Conservation (phyloP, 2,797 vertebrate species). For the Agapornis canus region DNA sequence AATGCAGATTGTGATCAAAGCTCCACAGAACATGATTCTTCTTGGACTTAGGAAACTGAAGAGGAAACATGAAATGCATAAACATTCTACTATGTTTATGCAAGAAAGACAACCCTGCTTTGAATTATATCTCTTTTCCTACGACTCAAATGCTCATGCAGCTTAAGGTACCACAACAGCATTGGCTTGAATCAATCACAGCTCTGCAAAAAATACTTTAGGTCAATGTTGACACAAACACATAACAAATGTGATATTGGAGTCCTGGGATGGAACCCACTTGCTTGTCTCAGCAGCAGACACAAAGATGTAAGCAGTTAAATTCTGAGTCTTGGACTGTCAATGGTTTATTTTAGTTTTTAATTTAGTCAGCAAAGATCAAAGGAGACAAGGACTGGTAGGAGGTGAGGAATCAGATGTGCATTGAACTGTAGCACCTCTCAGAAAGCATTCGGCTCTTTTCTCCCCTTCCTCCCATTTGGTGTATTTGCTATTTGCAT, state of each 20-base stretch:
- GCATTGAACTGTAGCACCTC: neutral
- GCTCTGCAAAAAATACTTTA: neutral
- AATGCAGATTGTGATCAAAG: neutral
- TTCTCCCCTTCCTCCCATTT: neutral
- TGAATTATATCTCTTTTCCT: neutral
- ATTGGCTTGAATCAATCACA: neutral
- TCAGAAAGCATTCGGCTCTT: neutral
- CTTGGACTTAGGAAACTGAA: neutral
- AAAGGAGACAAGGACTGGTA: neutral
- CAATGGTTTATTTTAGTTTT: neutral
- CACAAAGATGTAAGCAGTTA: neutral
- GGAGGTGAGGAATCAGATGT: neutral
- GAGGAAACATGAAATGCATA: neutral
- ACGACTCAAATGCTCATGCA: neutral
- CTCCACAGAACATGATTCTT: neutral
- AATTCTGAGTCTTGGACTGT: neutral
- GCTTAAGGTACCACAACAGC: neutral
- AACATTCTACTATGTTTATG: neutral
- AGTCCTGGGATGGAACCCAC: neutral
- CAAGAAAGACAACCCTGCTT: neutral
- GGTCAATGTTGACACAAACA: neutral
- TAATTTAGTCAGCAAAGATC: neutral
- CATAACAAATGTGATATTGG: neutral
- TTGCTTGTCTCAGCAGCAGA: neutral
- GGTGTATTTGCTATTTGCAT: neutral